Conservation (phyloP, 1,140 invertebrate species). For the Metopolophium dirhodum region DNA sequence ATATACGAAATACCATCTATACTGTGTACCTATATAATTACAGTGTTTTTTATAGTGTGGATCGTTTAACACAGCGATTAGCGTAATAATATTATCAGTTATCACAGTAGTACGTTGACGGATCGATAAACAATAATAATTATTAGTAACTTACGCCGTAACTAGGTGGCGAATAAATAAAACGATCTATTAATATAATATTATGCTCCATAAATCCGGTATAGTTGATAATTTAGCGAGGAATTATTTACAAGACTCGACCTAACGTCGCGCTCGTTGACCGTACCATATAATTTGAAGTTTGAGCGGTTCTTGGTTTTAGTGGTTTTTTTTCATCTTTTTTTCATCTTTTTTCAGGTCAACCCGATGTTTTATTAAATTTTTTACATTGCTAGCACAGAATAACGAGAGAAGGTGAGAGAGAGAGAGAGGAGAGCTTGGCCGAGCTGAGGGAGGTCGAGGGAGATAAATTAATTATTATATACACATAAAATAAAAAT, state of each 20-base stretch:
- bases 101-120: neutral
- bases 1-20: neutral
- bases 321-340: neutral
- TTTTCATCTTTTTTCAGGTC: neutral
- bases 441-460: neutral
- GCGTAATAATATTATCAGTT: neutral
- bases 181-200: neutral
- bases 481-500: neutral
- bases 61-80: neutral
- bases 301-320: neutral
- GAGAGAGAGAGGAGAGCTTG: neutral
- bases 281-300: neutral
- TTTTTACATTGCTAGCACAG: neutral
- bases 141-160: neutral
- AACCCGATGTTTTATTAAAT: neutral
- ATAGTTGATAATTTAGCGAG: neutral
- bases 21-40: neutral
- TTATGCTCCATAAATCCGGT: neutral
- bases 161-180: neutral
- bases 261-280: neutral
- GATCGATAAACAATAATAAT: neutral
- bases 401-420: neutral
- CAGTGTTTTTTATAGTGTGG: neutral
- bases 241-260: constrained; percentile 12
- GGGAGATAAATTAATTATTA: neutral